Conservation (phyloP, 2,888 invertebrate genomes). For the Caenorhabditis uteleia region DNA sequence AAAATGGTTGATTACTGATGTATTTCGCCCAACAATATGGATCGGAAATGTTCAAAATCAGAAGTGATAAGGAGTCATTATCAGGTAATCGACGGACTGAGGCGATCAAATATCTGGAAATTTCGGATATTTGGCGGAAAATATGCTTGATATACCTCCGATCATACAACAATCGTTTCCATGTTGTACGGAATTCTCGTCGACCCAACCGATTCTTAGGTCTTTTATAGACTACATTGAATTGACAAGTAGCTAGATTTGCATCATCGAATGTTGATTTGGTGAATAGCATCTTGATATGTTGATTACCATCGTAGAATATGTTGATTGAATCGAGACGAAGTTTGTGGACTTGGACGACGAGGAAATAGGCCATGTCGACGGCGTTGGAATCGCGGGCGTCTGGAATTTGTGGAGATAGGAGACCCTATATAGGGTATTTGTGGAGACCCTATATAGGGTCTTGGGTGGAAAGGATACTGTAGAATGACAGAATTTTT, state of each 20-base stretch:
- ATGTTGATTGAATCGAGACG: conserved; percentile 37
- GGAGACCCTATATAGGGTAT: background rate
- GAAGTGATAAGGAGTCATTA: conserved; percentile 8
- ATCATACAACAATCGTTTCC: conserved; percentile 36
- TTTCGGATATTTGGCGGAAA: background rate
- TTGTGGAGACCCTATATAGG: background rate
- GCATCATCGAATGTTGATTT: conserved; percentile 36
- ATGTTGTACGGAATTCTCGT: conserved; percentile 29
- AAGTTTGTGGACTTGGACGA: conserved; percentile 28
- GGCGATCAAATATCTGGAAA: conserved; percentile 15
- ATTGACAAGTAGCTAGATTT: conserved; percentile 33
- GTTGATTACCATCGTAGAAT: conserved; percentile 27
- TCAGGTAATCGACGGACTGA: conserved; percentile 14
- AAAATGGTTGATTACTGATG: conserved; percentile 30
- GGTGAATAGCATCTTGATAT: conserved; percentile 29
- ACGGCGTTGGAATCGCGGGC: conserved; percentile 26
- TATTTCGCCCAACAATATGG: conserved; percentile 43
- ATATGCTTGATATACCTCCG: conserved; percentile 6
- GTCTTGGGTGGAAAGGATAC: too few species aligned
- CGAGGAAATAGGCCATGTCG: conserved; percentile 28
- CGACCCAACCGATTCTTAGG: conserved; percentile 25
- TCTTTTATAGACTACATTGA: conserved; percentile 30
- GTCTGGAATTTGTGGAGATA: conserved; percentile 16
- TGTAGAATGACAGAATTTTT: background rate
- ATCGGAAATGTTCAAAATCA: conserved; percentile 32